phyloP scores from a whole-genome alignment of 2,797 vertebrate species.

The Intellagama lesueurii region DNA sequence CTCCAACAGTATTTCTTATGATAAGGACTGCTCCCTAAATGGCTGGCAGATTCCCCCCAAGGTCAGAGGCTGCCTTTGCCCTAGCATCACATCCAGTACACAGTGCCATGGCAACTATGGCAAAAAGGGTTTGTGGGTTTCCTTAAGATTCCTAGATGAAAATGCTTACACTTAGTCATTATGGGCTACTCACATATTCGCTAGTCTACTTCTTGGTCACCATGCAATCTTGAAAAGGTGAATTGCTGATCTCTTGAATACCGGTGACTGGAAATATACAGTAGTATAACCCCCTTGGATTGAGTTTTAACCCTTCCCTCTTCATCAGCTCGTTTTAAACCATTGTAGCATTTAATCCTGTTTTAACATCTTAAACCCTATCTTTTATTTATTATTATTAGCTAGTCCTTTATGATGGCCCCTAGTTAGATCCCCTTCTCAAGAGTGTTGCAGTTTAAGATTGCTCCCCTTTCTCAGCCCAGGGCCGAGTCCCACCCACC shows the following conservation, averaged over 20 bases:
- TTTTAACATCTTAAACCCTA: constrained; percentile 51
- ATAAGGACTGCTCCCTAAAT: constrained; percentile 29
- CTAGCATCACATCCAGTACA: constrained; percentile 34
- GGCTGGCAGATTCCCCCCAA: constrained; percentile 23
- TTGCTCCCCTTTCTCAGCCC: constrained; percentile 43
- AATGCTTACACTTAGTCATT: constrained; percentile 71
- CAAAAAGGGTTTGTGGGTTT: constrained; percentile 63
- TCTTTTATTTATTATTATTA: constrained; percentile 42
- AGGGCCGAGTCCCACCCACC: constrained; percentile 44
- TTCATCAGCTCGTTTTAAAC: constrained; percentile 46
- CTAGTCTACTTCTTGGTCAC: constrained; percentile 76
- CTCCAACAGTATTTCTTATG: constrained; percentile 45
- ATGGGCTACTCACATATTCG: constrained; percentile 71
- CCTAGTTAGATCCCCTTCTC: constrained; percentile 52
- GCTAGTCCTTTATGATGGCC: constrained; percentile 54
- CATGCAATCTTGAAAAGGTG: constrained; percentile 74
- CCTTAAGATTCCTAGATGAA: constrained; percentile 75
- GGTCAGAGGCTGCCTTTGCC: constrained; percentile 26
- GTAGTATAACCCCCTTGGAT: constrained; percentile 44
- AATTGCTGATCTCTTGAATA: constrained; percentile 46
- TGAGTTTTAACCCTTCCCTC: constrained; percentile 41
- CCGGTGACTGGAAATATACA: constrained; percentile 46
- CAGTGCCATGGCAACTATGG: constrained; percentile 54
- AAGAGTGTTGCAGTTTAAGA: constrained; percentile 53
- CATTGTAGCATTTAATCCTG: constrained; percentile 37